Evolutionary conservation across 2,113 vertebrate genomes (phyloP).

Genomic region (Carassius auratus): DNA sequence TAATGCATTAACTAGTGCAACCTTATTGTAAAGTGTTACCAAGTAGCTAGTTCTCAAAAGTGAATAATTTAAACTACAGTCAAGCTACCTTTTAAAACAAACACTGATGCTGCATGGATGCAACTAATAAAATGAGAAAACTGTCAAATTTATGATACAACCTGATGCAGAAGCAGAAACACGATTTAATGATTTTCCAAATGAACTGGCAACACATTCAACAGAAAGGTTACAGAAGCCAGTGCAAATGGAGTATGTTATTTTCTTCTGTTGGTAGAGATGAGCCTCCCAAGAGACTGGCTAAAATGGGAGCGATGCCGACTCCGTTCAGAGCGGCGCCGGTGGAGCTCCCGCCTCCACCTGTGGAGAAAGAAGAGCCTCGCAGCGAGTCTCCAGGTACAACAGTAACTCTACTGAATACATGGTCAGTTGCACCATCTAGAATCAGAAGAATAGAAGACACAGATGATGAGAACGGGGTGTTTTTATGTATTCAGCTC

Average conservation of each 20-base stretch:
- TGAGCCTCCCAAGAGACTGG: slow-evolving; percentile 81
- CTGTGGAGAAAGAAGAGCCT: slow-evolving; percentile 74
- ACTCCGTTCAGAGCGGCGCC: slow-evolving; percentile 82
- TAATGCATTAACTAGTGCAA: background rate
- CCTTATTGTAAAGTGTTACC: background rate
- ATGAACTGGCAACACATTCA: background rate
- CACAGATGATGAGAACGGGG: background rate
- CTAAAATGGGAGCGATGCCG: slow-evolving; percentile 88
- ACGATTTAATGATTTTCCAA: background rate
- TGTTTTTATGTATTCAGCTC: slow-evolving; percentile 30
- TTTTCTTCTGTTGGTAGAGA: slow-evolving; percentile 73
- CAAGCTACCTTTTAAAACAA: background rate
- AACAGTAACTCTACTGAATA: background rate
- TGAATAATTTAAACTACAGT: background rate
- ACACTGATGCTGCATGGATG: background rate
- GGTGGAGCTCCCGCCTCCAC: slow-evolving; percentile 64
- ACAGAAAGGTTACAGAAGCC: background rate
- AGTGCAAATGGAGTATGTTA: background rate
- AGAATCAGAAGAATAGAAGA: background rate
- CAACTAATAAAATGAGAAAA: background rate
- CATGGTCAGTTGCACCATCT: background rate
- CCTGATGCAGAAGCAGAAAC: background rate
- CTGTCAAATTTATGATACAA: background rate
- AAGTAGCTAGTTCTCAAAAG: background rate
- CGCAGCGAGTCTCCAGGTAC: slow-evolving; percentile 77